phyloP scores from a whole-genome alignment of 1,140 invertebrate species.

The Mamestra configurata region DNA sequence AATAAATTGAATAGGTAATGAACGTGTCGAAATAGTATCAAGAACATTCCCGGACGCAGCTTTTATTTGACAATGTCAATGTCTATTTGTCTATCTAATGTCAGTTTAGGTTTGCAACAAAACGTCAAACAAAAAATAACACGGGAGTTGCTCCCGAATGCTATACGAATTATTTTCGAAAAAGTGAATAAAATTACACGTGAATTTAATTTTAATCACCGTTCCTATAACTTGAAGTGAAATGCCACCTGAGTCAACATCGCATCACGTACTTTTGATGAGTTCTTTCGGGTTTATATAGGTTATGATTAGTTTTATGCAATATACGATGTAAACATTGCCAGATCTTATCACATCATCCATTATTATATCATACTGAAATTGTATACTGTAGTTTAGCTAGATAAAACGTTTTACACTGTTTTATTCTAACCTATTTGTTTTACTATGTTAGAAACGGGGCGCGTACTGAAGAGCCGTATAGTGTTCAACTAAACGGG shows the following conservation, averaged over 20 bases:
- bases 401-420: neutral
- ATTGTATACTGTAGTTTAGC: neutral
- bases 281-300: constrained; percentile 5
- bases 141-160: no score
- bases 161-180: neutral
- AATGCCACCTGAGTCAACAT: constrained; percentile 15
- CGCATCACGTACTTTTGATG: neutral
- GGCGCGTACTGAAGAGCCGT: constrained; percentile 58
- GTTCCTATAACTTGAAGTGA: neutral
- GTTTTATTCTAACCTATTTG: neutral
- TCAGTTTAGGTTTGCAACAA: constrained; percentile 12
- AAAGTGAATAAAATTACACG: neutral
- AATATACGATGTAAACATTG: constrained; percentile 3
- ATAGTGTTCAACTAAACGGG: constrained; percentile 68
- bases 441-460: constrained; percentile 40
- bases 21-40: constrained; percentile 11
- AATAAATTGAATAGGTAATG: neutral
- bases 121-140: constrained; percentile 12
- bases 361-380: neutral
- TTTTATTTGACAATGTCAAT: constrained; percentile 46
- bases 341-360: neutral
- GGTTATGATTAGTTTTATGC: neutral
- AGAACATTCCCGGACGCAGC: constrained; percentile 32
- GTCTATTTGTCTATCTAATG: constrained; percentile 7
- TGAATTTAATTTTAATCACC: neutral